Evolutionary conservation across 2,888 invertebrate species (phyloP).

Genomic region (Metopia argyrocephala): DNA sequence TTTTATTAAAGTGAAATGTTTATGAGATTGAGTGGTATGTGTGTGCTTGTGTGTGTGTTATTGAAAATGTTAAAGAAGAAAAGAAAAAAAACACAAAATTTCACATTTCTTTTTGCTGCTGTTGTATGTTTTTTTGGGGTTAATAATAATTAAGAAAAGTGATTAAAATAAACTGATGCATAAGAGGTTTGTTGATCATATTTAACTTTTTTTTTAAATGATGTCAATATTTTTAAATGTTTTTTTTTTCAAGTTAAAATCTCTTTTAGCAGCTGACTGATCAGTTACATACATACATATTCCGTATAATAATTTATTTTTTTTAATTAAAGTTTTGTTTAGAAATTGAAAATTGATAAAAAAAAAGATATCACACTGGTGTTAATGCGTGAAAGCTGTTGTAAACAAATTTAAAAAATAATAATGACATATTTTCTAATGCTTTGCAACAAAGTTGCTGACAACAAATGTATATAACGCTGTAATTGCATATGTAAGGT

Average conservation of each 20-base stretch:
- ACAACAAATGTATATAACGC: too few relatives aligned
- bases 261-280: neutral
- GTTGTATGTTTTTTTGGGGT: neutral
- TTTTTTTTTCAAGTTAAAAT: neutral
- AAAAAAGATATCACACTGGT: neutral
- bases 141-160: conserved; percentile 38
- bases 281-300: neutral
- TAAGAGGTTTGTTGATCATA: conserved; percentile 19
- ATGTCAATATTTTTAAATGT: conserved; percentile 1
- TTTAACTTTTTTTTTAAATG: neutral
- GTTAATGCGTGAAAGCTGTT: too few relatives aligned
- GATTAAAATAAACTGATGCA: conserved; percentile 44
- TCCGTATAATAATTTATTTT: neutral
- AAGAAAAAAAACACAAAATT: conserved; percentile 44
- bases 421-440: too few relatives aligned
- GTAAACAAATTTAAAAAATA: too few relatives aligned
- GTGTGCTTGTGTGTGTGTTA: neutral
- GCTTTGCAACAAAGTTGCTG: too few relatives aligned
- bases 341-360: neutral
- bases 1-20: conserved; percentile 57
- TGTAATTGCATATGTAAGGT: too few relatives aligned
- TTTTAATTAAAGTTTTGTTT: neutral
- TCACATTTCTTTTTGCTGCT: conserved; percentile 28
- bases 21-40: neutral
- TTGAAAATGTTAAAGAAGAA: neutral